Base-by-base conservation (phyloP, 2,113 vertebrate genomes). In the Amblyornis subalaris region DNA sequence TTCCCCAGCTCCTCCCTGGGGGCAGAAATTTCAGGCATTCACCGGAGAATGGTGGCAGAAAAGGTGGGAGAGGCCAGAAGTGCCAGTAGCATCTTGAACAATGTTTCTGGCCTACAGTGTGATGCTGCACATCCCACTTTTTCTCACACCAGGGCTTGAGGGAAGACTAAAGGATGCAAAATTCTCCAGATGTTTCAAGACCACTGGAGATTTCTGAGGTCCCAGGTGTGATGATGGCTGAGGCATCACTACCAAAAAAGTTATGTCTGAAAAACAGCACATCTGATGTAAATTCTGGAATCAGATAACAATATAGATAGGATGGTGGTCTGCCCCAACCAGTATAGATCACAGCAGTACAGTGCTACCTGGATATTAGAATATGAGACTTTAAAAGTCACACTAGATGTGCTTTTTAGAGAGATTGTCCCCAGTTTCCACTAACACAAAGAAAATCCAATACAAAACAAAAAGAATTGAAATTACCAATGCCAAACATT, bases 151-250 rank as follows among this genome's bases (percentile, higher is more conserved):
- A 16, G 9, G 8, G 14, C 26, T 64, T 35, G 25, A 58, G 6
- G 3, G 4, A 78, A 60, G 4, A 9, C 2, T 8, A 28, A 35
- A 47, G 6, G 5, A 22, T 44, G 12, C 2, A 77, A 64, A 84
- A 24, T 2, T 2, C 6, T 58, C 4, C 2, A 35, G 2, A 2
- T 31, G 8, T 10, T 82, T 28, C 50, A 76, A 81, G 12, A 14
- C 3, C 35, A 16, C 14, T 19, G 15, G 25, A 73, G 9, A 6
- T 29, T 12, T 73, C 35, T 2, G 1, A 4, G 1, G 3, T 83
- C 1, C 9, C 10, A 19, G 11, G 2, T 35, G 19, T 2, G 2
- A 22, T 0, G 1, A 23, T 14, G 14, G 2, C 22, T 48, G 12
- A 4, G 3, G 29, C 10, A 73, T 28, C 8, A 38, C 18, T 47